These are phyloP conservation scores for Girardinus metallicus DNA, from an alignment of 2,797 vertebrate genomes.

Conservation along the genomic window DNA sequence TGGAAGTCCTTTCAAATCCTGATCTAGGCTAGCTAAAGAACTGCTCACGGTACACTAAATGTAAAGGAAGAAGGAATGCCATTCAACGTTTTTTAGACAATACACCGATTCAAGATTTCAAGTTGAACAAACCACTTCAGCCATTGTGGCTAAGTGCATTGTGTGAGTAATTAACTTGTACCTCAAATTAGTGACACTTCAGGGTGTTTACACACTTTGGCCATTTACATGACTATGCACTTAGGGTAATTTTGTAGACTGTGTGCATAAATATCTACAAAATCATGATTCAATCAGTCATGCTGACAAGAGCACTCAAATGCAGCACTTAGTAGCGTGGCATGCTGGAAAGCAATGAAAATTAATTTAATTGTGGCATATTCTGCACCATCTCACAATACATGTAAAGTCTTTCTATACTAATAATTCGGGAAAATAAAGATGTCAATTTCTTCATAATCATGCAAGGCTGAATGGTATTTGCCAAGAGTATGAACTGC, in stretches of 20 bases:
- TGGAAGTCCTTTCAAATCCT: background rate
- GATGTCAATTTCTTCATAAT: background rate
- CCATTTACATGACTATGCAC: conserved; percentile 10
- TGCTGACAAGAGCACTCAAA: conserved; percentile 1
- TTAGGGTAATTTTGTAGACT: background rate
- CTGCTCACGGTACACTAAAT: background rate
- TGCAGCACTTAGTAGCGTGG: conserved; percentile 3
- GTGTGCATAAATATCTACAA: conserved; percentile 16
- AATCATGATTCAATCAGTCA: conserved; percentile 11
- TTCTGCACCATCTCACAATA: background rate
- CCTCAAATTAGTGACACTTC: conserved; percentile 30
- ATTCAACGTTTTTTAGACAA: background rate
- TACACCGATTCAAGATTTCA: conserved; percentile 12
- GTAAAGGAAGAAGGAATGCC: background rate
- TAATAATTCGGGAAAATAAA: background rate
- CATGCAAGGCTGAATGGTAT: background rate
- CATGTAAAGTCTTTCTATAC: background rate
- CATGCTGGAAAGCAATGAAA: background rate
- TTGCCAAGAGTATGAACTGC: background rate
- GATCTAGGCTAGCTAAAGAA: background rate
- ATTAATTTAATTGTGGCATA: background rate
- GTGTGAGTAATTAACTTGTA: conserved; percentile 27
- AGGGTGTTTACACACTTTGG: conserved; percentile 37
- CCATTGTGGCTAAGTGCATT: conserved; percentile 22
- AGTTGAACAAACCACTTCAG: conserved; percentile 25